Percentiles rank a stretch among this genome's conserved stretches.
Conservation (phyloP, 2,797 vertebrate genomes). For the Sarcophilus harrisii region DNA sequence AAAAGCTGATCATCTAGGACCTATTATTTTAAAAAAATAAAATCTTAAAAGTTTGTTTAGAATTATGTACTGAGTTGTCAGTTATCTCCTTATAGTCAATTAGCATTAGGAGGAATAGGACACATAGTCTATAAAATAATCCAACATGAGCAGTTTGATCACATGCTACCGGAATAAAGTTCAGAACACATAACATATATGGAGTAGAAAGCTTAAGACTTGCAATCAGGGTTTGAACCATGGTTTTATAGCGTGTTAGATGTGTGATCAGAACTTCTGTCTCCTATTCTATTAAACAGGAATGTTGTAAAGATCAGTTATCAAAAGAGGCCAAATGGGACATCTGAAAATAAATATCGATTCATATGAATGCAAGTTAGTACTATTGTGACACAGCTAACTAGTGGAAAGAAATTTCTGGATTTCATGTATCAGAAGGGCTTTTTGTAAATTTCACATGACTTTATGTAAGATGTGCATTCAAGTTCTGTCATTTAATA, state of each 20-base stretch:
- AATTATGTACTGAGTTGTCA: background rate
- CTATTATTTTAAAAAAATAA: background rate
- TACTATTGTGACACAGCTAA: background rate
- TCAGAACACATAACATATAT: background rate
- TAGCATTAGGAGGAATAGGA: background rate
- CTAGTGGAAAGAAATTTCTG: background rate
- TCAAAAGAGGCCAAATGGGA: background rate
- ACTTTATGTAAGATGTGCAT: background rate
- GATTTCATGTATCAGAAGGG: background rate
- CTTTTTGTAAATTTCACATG: background rate
- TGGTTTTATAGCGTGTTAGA: background rate
- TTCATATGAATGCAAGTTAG: background rate
- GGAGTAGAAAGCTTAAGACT: background rate
- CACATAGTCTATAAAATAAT: background rate
- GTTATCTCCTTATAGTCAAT: background rate
- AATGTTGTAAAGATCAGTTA: background rate
- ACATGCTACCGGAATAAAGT: background rate
- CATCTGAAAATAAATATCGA: background rate
- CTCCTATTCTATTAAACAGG: background rate
- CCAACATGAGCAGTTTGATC: background rate
- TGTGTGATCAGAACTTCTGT: background rate
- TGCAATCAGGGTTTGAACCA: background rate
- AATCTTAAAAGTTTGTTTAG: conserved; percentile 3
- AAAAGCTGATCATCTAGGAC: background rate
- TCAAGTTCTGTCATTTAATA: background rate